phyloP scores from a whole-genome alignment of 2,113 vertebrate species.

The Poecile atricapillus region DNA sequence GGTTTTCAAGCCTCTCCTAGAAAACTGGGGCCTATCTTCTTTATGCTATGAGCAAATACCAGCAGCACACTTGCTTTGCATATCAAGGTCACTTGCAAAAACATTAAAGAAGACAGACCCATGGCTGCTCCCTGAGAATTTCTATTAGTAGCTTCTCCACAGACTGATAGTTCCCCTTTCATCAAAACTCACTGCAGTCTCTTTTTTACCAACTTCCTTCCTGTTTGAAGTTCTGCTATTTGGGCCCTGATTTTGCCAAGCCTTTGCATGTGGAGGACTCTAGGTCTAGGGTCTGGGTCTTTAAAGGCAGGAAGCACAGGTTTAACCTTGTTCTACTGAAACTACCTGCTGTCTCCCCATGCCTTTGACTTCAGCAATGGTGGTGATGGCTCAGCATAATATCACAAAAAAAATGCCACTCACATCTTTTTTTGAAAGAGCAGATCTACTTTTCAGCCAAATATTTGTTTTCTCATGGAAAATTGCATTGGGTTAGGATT shows the following conservation, averaged over 20 bases:
- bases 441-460: not conserved
- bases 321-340: not conserved
- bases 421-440: not conserved
- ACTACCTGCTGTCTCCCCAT: not conserved
- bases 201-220: constrained; percentile 34
- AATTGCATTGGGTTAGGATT: not conserved
- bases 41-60: not conserved
- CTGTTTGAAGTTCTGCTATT: not conserved
- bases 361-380: not conserved
- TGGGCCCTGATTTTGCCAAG: not conserved
- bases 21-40: not conserved
- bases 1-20: not conserved
- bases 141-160: not conserved
- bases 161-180: constrained; percentile 14
- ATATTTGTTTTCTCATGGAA: not conserved
- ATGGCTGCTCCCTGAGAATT: not conserved
- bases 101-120: not conserved
- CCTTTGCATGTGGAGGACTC: not conserved
- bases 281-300: not conserved
- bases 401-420: not conserved
- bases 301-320: not conserved
- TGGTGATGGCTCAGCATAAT: not conserved
- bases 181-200: not conserved
- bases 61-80: not conserved
- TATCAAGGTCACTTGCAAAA: not conserved